Conservation (phyloP, 1,140 invertebrate genomes). For the Latrodectus geometricus region DNA sequence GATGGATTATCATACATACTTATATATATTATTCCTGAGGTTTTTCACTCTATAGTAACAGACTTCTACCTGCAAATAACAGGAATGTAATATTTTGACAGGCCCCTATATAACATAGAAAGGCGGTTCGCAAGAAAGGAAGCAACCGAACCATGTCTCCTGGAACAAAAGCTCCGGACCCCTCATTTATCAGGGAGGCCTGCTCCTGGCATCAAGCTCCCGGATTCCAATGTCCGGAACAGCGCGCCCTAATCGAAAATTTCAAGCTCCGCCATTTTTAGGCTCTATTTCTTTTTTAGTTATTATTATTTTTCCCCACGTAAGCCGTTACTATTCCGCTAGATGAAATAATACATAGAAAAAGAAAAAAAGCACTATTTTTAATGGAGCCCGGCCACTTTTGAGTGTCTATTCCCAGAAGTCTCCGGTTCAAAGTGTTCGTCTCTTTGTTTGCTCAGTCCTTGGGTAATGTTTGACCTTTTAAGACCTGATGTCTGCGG, state of each 20-base stretch:
- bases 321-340: neutral
- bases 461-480: neutral
- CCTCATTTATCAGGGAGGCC: neutral
- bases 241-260: neutral
- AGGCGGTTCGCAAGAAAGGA: neutral
- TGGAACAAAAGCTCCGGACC: neutral
- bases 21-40: too few relatives aligned
- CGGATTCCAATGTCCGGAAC: neutral
- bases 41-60: neutral
- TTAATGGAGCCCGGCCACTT: neutral
- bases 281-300: neutral
- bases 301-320: neutral
- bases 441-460: neutral
- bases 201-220: neutral
- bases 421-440: neutral
- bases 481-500: neutral
- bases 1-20: too few relatives aligned
- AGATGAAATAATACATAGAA: neutral
- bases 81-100: neutral
- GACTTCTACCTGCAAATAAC: neutral
- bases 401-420: neutral
- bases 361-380: neutral
- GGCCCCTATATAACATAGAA: neutral
- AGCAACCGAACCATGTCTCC: neutral
- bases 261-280: constrained; percentile 1